Evolutionary conservation across 64 coral and sea anemone species (phyloP).

Genomic region (Anthopleura sola): DNA sequence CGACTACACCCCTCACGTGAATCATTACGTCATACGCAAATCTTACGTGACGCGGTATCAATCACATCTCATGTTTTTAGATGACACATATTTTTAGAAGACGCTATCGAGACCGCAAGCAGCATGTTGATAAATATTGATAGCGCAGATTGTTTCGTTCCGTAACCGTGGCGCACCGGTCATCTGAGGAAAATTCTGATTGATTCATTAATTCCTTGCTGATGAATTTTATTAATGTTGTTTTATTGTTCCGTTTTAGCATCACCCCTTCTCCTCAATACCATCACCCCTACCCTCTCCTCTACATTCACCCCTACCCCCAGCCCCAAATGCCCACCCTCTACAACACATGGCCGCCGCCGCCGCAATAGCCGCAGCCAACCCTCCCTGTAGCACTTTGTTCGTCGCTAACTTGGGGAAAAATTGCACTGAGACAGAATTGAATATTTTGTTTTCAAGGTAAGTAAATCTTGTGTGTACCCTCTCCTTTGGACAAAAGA

Average conservation of each 20-base stretch:
- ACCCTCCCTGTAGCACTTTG: constrained; percentile 75
- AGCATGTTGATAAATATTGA: no score
- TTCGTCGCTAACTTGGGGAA: constrained; percentile 95
- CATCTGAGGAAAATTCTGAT: no score
- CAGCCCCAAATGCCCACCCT: constrained; percentile 20
- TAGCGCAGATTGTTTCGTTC: no score
- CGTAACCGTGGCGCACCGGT: no score
- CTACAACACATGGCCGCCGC: constrained; percentile 58
- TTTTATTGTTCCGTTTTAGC: constrained; percentile 31
- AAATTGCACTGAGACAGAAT: constrained; percentile 70
- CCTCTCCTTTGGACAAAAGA: no score
- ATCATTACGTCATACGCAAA: no score
- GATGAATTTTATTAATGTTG: background rate
- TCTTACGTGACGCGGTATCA: no score
- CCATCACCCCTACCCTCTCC: constrained; percentile 49
- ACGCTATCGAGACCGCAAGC: no score
- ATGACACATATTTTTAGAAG: no score
- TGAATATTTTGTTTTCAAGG: constrained; percentile 62
- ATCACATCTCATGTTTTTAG: no score
- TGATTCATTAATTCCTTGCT: no score
- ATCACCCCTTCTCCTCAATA: constrained; percentile 60
- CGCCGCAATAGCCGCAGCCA: constrained; percentile 28
- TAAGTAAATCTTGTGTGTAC: background rate
- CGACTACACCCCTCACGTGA: no score
- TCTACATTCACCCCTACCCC: constrained; percentile 40